Base-by-base conservation (phyloP, 2,113 vertebrate species). In the Alligator mississippiensis region DNA sequence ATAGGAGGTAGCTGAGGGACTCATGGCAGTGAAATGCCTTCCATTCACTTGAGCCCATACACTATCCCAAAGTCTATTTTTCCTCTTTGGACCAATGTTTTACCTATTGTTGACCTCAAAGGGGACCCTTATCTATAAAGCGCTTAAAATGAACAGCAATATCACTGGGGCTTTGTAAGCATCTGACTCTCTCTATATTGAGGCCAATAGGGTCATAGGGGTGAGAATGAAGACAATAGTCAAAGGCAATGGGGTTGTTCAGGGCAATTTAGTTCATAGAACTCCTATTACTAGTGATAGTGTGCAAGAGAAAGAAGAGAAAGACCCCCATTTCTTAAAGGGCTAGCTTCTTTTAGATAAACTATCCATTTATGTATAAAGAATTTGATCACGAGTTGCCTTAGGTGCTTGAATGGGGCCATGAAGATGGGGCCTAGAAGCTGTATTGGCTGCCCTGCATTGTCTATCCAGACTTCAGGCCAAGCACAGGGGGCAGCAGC, bases 11-110 rank as follows among this genome's bases (percentile, higher is more conserved):
- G 47, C 38, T 81, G 62, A 28, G 34, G 4, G n/a, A 2, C 10
- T 22, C 5, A 62, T 0, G 54, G 15, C 12, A 55, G 15, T 13
- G 58, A 25, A 89, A 11, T 0, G 0, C n/a, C 14, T 22, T 11
- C 34, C 68, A 38, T 21, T 72, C 21, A 72, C 70, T 74, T 38
- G 21, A 74, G 47, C 34, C 12, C 15, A 47, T 47, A 19, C 34
- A 38, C 38, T 22, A 25, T 24, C 34, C 34, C 30, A 38, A 11
- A 74, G 47, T 38, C 25, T 74, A 38, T 72, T 21, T 72, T 72
- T 47, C 3, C 70, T 4, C 21, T 25, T 74, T 47, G 34, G 34
- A 38, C 70, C 70, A 74, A 47, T 22, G 14, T 47, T 74, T 24
- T 9, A 47, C 19, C 34, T 47, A 38, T 47, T 30, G 34, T 74